These are phyloP conservation scores for Pluvianellus socialis DNA, from an alignment of 2,113 vertebrate species.

Conservation along the genomic window DNA sequence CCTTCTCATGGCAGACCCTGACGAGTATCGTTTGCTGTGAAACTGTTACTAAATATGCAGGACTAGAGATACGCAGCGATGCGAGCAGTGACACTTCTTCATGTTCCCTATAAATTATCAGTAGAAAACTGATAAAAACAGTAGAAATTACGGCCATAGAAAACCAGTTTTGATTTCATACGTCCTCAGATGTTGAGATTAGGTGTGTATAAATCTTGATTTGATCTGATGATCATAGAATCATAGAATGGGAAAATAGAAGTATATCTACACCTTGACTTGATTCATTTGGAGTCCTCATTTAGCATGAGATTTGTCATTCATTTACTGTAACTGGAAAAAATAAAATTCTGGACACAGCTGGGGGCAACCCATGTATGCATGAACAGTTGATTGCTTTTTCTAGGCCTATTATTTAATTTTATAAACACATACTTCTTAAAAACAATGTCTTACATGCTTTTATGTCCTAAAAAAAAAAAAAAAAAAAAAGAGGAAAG, in stretches of 20 bases:
- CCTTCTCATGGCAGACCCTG: neutral
- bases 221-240: neutral
- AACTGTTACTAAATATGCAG: neutral
- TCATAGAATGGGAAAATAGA: neutral
- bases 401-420: neutral
- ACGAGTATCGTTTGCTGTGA: neutral
- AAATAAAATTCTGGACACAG: neutral
- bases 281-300: neutral
- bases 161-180: neutral
- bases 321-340: neutral
- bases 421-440: neutral
- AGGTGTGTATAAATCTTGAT: neutral
- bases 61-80: neutral
- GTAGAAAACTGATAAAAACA: neutral
- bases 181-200: neutral
- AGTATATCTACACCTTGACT: neutral
- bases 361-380: rapidly evolving
- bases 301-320: neutral
- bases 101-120: neutral
- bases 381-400: neutral
- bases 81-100: neutral
- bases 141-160: neutral
- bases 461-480: neutral
- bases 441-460: neutral
- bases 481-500: neutral